These are phyloP conservation scores for Catocala sponsa DNA, from an alignment of 2,888 invertebrate genomes.

Conservation along the genomic window DNA sequence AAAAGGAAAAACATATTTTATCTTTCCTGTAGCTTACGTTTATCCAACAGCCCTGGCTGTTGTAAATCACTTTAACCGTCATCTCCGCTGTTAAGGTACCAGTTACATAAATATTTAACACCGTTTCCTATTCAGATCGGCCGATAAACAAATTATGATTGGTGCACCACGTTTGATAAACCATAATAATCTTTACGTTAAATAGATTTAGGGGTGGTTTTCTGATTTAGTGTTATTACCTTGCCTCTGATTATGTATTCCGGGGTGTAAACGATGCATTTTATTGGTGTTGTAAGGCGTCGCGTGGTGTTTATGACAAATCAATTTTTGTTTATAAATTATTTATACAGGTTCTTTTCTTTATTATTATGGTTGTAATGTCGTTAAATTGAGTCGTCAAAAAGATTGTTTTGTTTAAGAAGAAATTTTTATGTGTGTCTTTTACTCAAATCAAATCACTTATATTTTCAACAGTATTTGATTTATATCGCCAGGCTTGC, in stretches of 20 bases:
- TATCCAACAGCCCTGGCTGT: conserved; percentile 22
- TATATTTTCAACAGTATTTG: no score
- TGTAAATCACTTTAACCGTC: conserved; percentile 46
- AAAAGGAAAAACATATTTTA: conserved; percentile 8
- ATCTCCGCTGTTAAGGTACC: conserved; percentile 32
- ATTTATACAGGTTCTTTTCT: conserved; percentile 5
- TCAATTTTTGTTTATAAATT: conserved; percentile 34
- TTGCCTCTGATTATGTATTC: conserved; percentile 56
- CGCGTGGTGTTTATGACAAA: conserved; percentile 42
- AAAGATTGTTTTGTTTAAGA: conserved; percentile 9
- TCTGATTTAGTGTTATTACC: conserved; percentile 62
- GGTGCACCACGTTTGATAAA: conserved; percentile 64
- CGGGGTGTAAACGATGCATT: conserved; percentile 59
- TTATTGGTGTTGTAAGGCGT: conserved; percentile 64
- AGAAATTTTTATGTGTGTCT: not conserved
- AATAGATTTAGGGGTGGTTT: conserved; percentile 58
- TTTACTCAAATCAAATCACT: no score
- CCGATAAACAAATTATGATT: conserved; percentile 76
- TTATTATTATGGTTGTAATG: not conserved
- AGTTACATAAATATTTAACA: conserved; percentile 69
- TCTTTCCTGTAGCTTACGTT: conserved; percentile 6
- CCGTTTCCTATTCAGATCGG: conserved; percentile 63
- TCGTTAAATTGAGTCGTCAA: conserved; percentile 28
- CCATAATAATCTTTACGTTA: conserved; percentile 63
- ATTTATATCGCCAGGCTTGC: no score